These are phyloP conservation scores for Typhlomys cinereus DNA, from an alignment of 2,113 vertebrate genomes.

Conservation along the genomic window DNA sequence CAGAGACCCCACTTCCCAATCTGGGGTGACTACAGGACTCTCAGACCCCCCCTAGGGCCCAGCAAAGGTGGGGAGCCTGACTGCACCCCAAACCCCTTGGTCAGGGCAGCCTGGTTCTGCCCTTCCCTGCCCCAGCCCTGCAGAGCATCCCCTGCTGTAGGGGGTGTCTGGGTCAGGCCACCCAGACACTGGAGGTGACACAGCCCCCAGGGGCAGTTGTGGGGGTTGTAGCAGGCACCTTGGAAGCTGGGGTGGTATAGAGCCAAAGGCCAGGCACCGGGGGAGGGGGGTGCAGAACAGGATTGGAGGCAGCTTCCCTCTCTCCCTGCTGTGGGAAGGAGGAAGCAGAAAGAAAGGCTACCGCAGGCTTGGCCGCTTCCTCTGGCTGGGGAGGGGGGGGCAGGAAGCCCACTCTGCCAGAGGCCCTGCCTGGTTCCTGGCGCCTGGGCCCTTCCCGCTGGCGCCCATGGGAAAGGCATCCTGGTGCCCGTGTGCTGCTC, in stretches of 20 bases:
- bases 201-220: background rate
- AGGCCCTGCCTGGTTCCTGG: background rate
- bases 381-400: conserved; percentile 17
- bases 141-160: background rate
- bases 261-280: background rate
- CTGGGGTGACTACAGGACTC: too few species aligned
- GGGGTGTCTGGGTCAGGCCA: background rate
- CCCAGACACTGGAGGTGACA: too few species aligned
- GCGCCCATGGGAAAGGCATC: background rate
- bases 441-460: background rate
- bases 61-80: too few species aligned
- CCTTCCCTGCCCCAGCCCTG: too few species aligned
- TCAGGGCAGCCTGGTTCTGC: background rate
- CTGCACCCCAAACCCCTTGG: too few species aligned
- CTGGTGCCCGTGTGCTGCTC: background rate
- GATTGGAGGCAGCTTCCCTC: background rate
- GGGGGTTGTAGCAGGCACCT: background rate
- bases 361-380: conserved; percentile 67
- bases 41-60: too few species aligned
- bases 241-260: background rate
- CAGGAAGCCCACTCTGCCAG: background rate
- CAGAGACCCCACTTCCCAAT: too few species aligned
- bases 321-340: conserved; percentile 71
- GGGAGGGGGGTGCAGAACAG: background rate
- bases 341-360: conserved; percentile 72